These are phyloP conservation scores for Drosophila algonquin DNA, from an alignment of 2,888 invertebrate species.

Conservation along the genomic window DNA sequence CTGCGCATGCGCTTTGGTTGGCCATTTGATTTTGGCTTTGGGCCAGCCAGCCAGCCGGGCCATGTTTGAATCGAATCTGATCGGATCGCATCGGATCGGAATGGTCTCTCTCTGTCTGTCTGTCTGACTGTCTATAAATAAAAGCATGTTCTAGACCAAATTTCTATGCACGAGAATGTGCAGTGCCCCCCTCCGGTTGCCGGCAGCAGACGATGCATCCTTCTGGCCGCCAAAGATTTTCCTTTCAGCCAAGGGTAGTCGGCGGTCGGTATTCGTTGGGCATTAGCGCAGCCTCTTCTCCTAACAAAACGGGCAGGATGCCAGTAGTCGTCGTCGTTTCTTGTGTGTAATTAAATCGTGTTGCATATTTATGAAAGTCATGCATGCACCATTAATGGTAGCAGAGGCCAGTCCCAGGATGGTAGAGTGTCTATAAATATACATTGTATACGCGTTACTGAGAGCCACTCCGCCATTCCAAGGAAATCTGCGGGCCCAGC, in stretches of 20 bases:
- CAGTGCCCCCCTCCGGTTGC: neutral
- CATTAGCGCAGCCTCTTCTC: constrained; percentile 2
- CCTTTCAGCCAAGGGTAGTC: constrained; percentile 4
- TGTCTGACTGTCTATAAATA: constrained; percentile 5
- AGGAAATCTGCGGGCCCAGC: neutral
- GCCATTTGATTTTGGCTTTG: constrained; percentile 31
- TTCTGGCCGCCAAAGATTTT: neutral
- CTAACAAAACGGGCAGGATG: constrained; percentile 39
- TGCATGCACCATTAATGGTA: constrained; percentile 57
- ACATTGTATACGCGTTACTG: neutral
- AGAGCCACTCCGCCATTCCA: neutral
- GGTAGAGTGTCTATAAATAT: constrained; percentile 19
- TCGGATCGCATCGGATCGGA: neutral
- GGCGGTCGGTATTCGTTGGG: constrained; percentile 4
- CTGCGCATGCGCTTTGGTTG: constrained; percentile 29
- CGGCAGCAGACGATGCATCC: neutral
- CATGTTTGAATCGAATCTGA: neutral
- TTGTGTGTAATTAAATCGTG: constrained; percentile 66
- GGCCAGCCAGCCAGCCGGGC: neutral
- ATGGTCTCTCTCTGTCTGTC: neutral
- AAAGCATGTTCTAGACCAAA: neutral
- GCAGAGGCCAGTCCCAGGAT: constrained; percentile 30
- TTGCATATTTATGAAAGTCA: constrained; percentile 73
- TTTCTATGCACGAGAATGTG: neutral
- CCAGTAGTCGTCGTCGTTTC: constrained; percentile 15